Percentiles rank a stretch among this genome's conserved stretches.
Conservation (phyloP, 2,797 vertebrate genomes). For the Dendrocincla tyrannina region DNA sequence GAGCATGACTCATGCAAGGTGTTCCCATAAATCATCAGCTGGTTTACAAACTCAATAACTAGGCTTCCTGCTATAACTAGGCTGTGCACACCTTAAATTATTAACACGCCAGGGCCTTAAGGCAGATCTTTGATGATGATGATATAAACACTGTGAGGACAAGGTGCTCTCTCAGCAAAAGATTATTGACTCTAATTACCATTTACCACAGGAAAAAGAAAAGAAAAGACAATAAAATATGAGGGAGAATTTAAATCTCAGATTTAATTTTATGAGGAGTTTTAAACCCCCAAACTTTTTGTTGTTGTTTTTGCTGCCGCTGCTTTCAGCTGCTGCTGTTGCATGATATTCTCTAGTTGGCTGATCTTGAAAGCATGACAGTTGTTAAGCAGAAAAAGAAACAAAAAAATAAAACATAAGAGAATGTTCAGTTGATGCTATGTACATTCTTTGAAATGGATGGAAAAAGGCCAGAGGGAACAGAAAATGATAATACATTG, state of each 20-base stretch:
- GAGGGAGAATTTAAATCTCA: slow-evolving; percentile 81
- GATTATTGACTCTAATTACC: slow-evolving; percentile 97
- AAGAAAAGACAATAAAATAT: slow-evolving; percentile 84
- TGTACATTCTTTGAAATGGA: slow-evolving; percentile 71
- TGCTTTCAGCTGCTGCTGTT: background rate
- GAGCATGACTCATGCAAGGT: slow-evolving; percentile 92
- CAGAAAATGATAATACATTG: slow-evolving; percentile 72
- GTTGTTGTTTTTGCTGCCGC: background rate
- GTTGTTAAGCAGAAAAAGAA: slow-evolving; percentile 67
- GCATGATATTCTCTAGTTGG: slow-evolving; percentile 60
- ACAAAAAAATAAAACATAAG: slow-evolving; percentile 59
- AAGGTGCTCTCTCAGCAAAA: slow-evolving; percentile 98
- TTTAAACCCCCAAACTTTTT: slow-evolving; percentile 72
- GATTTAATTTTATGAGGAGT: slow-evolving; percentile 80
- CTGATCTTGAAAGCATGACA: slow-evolving; percentile 67
- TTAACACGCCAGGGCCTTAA: slow-evolving; percentile 93
- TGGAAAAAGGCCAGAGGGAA: slow-evolving; percentile 76
- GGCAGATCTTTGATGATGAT: slow-evolving; percentile 98
- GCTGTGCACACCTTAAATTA: slow-evolving; percentile 96
- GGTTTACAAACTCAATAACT: slow-evolving; percentile 98
- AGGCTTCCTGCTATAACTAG: slow-evolving; percentile 94
- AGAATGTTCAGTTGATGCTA: slow-evolving; percentile 62
- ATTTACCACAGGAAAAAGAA: slow-evolving; percentile 85
- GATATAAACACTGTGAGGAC: slow-evolving; percentile 97
- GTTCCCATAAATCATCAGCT: slow-evolving; percentile 97